Base-by-base conservation (phyloP, 2,797 vertebrate genomes). In the Pristis pectinata region DNA sequence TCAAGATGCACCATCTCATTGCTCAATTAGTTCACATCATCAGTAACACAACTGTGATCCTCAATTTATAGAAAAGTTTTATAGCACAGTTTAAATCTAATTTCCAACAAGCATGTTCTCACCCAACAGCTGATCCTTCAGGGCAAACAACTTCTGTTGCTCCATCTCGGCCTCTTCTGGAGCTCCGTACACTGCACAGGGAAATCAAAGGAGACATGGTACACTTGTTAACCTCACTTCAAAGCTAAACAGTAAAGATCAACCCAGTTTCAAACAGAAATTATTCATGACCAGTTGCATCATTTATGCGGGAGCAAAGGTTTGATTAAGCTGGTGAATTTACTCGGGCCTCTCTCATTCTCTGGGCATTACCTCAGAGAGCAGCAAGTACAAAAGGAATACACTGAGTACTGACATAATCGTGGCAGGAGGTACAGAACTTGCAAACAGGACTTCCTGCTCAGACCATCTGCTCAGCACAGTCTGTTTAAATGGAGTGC, bases 121-220 rank as follows among this genome's bases (percentile, higher is more conserved):
- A 99, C 99, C 98, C 41, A 99, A 95, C 89, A 99, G 97, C 95
- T 99, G 98, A 91, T 98, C 98, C 96, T 98, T 99, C 72, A 99
- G 96, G 1, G 98, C 96, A 79, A 97, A 97, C 0, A 98, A 97
- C 94, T 97, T 95, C 9, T 72, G 96, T 95, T 96, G 96, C 96
- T 96, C 98, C 95, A 99, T 96, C 95, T 99, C 98, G 6, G 96
- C 97, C 87, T 99, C 98, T 89, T 99, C 98, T 24, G 98, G 98
- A 34, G 97, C 97, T 0, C 99, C 99, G 2, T 98, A 98, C 95
- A 98, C 99, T 99, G 95, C 64, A 92, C 95, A 96, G 61, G n/a
- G 9, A 67, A 67, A 91, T 94, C 94, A 94, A 95, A 94, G 91
- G 94, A 80, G 80, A 85, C 11, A 24, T 44, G 27, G 91, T 13